A percentile compares a stretch with the other conserved stretches of the same genome.
These are phyloP conservation scores for Diachrysia chrysitis DNA, from an alignment of 2,888 invertebrate species.

Conservation along the genomic window DNA sequence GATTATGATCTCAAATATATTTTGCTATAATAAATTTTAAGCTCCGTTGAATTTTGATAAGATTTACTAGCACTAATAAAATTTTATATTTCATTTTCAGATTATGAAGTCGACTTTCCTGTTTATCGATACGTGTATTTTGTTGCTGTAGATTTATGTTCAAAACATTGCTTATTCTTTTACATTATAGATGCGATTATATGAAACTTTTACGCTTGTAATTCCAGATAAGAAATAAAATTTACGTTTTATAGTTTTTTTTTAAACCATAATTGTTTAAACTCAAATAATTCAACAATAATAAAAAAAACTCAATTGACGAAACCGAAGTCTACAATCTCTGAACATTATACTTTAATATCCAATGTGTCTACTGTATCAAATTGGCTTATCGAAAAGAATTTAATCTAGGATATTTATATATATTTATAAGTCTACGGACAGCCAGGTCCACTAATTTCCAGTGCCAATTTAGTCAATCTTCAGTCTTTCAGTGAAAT, in stretches of 20 bases:
- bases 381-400: too few species aligned
- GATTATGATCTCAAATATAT: slow-evolving; percentile 50
- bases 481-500: neutral
- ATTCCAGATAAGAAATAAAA: neutral
- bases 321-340: neutral
- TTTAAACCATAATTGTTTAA: neutral
- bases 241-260: neutral
- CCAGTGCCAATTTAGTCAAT: slow-evolving; percentile 1
- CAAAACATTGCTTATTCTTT: neutral
- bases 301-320: neutral
- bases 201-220: neutral
- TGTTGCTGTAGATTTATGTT: neutral
- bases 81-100: slow-evolving; percentile 22
- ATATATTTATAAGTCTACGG: neutral
- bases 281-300: neutral
- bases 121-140: neutral
- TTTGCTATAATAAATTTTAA: slow-evolving; percentile 37
- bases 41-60: slow-evolving; percentile 40
- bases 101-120: neutral
- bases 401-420: too few species aligned
- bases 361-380: too few species aligned
- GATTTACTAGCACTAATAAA: slow-evolving; percentile 44
- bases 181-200: neutral
- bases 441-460: neutral
- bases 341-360: too few species aligned